Percentiles rank a stretch among this genome's conserved stretches.
phyloP scores from a whole-genome alignment of 2,113 vertebrate species.

The Cyphomyrus discorhynchus region DNA sequence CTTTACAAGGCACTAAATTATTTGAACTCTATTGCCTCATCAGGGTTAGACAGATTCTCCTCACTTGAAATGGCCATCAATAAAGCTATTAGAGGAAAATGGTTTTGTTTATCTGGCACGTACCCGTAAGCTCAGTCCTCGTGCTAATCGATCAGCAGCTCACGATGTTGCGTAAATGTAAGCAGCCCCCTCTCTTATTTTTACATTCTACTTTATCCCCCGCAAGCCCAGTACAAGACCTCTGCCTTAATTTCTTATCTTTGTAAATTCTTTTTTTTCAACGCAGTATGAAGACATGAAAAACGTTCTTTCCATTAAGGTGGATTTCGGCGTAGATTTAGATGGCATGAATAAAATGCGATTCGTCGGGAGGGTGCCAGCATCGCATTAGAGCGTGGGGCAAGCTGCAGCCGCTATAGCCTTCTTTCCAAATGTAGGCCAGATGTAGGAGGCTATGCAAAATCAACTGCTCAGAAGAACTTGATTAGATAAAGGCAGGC shows the following conservation, averaged over 20 bases:
- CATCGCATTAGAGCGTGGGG: not conserved
- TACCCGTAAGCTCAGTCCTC: not conserved
- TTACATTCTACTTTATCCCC: not conserved
- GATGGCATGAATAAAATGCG: not conserved
- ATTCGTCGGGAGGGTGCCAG: not conserved
- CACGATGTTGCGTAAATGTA: not conserved
- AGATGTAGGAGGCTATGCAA: not conserved
- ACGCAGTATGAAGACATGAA: not conserved
- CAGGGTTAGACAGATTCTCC: not conserved
- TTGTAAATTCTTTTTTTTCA: not conserved
- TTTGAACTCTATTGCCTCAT: not conserved
- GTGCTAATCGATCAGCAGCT: not conserved
- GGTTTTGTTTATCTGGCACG: not conserved
- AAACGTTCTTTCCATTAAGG: not conserved
- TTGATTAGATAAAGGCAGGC: not conserved
- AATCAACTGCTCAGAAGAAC: not conserved
- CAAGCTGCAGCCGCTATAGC: not conserved
- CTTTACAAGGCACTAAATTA: not conserved
- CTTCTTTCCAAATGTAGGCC: not conserved
- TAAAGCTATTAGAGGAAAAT: not conserved
- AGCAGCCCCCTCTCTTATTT: not conserved
- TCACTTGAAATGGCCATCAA: not conserved
- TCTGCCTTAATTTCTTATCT: not conserved
- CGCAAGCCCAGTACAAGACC: not conserved
- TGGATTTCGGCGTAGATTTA: not conserved